phyloP scores from a whole-genome alignment of 2,888 invertebrate species.

The Meteorus cinctellus region DNA sequence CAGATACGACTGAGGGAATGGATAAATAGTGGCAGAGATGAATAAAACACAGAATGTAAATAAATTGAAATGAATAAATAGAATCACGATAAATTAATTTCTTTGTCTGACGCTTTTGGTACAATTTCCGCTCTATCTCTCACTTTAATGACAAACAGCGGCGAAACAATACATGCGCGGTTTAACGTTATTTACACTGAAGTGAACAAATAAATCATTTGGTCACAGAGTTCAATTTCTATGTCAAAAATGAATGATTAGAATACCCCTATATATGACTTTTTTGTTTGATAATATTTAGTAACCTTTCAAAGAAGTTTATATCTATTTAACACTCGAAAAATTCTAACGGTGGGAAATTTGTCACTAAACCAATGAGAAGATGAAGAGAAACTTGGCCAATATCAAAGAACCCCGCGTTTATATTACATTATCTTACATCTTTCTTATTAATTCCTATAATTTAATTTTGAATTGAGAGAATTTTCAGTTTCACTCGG shows the following conservation, averaged over 20 bases:
- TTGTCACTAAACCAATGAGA: not conserved
- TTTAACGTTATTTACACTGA: constrained; percentile 5
- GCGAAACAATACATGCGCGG: not conserved
- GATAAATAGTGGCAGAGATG: constrained; percentile 17
- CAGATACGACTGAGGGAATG: not conserved
- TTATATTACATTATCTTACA: not conserved
- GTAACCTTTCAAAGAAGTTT: not conserved
- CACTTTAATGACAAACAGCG: constrained; percentile 3
- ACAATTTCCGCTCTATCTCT: constrained; percentile 3
- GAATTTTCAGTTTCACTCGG: too few relatives aligned
- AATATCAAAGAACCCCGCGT: constrained; percentile 38
- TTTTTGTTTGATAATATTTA: too few relatives aligned
- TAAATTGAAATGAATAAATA: constrained; percentile 9
- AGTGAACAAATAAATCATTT: constrained; percentile 15
- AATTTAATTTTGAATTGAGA: too few relatives aligned
- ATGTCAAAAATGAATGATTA: too few relatives aligned
- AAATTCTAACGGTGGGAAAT: constrained; percentile 27
- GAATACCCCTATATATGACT: too few relatives aligned
- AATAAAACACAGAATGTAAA: constrained; percentile 5
- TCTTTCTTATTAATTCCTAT: too few relatives aligned
- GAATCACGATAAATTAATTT: constrained; percentile 25
- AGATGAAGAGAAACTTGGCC: constrained; percentile 36
- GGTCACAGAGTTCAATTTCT: too few relatives aligned
- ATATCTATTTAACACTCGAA: constrained; percentile 33
- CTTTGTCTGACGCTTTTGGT: not conserved